phyloP scores from a whole-genome alignment of 2,113 vertebrate genomes.

The Scalopus aquaticus region DNA sequence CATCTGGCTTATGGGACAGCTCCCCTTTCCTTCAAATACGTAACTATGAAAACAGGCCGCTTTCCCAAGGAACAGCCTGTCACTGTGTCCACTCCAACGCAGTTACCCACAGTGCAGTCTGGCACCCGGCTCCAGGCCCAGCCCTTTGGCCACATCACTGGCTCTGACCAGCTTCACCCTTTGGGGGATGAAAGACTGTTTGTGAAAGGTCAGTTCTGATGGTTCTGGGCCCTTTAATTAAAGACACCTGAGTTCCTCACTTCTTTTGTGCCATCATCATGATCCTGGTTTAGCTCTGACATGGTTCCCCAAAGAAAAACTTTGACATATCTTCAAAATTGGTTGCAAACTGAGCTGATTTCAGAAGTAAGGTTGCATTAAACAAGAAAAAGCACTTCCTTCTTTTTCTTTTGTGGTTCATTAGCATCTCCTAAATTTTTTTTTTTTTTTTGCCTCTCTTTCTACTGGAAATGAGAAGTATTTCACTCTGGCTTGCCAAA shows the following conservation, averaged over 20 bases:
- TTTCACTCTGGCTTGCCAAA: slow-evolving; percentile 87
- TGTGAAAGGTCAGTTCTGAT: background rate
- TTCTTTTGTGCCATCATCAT: background rate
- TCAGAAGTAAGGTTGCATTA: slow-evolving; percentile 58
- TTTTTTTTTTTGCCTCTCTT: slow-evolving; percentile 32
- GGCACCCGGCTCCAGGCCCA: no score
- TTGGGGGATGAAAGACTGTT: background rate
- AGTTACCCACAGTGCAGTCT: background rate
- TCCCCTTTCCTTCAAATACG: background rate
- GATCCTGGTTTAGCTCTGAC: background rate
- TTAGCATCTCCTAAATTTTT: slow-evolving; percentile 79
- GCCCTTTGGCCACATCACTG: accelerated
- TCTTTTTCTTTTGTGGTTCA: slow-evolving; percentile 81
- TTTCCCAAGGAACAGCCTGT: background rate
- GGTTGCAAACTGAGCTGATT: slow-evolving; percentile 66
- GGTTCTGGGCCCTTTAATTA: slow-evolving; percentile 22
- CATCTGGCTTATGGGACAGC: background rate
- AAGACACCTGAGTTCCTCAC: slow-evolving; percentile 41
- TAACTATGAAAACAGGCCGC: background rate
- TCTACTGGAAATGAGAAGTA: slow-evolving; percentile 85
- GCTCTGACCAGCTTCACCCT: background rate
- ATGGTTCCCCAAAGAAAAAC: background rate
- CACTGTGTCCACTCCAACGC: no score
- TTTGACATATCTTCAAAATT: background rate
- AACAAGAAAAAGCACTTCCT: slow-evolving; percentile 70